phyloP scores from a whole-genome alignment of 2,797 vertebrate genomes.

The Galaxias olidus region DNA sequence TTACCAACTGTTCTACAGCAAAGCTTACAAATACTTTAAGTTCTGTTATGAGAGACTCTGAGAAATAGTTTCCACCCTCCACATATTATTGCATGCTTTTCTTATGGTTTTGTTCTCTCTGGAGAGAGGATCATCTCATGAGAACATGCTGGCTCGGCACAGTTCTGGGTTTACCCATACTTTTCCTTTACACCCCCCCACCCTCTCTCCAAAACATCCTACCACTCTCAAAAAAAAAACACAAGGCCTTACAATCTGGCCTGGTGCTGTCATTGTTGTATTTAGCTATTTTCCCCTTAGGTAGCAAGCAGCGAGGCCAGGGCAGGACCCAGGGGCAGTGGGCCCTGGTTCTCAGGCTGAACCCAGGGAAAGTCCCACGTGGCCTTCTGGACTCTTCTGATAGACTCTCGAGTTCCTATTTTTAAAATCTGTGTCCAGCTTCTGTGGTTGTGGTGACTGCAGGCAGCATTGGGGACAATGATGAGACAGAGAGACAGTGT shows the following conservation, averaged over 20 bases:
- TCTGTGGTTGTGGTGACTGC: constrained; percentile 16
- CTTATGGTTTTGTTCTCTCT: constrained; percentile 32
- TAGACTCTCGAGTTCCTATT: constrained; percentile 36
- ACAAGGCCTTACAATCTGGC: not conserved
- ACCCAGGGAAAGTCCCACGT: constrained; percentile 14
- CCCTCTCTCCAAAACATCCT: constrained; percentile 44
- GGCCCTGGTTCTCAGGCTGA: constrained; percentile 38
- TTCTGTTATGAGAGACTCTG: too few species aligned
- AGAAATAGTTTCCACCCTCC: too few species aligned
- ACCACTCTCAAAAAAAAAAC: constrained; percentile 57
- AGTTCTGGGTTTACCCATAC: constrained; percentile 61
- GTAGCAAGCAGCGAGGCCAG: constrained; percentile 31
- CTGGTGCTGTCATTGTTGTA: constrained; percentile 59
- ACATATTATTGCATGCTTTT: constrained; percentile 3
- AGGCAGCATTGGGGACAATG: constrained; percentile 30
- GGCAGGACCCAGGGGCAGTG: constrained; percentile 15
- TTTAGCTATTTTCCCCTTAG: constrained; percentile 47
- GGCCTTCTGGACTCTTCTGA: constrained; percentile 27
- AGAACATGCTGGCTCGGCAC: constrained; percentile 52
- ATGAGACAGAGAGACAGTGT: constrained; percentile 36
- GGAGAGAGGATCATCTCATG: constrained; percentile 49
- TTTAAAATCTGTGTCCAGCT: constrained; percentile 6
- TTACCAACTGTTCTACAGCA: too few species aligned
- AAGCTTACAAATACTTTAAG: too few species aligned
- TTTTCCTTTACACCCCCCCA: constrained; percentile 56